Evolutionary conservation across 2,797 vertebrate genomes (phyloP), one percentile per base, ranked within the genome.

Genomic region (Sarcophilus harrisii): DNA sequence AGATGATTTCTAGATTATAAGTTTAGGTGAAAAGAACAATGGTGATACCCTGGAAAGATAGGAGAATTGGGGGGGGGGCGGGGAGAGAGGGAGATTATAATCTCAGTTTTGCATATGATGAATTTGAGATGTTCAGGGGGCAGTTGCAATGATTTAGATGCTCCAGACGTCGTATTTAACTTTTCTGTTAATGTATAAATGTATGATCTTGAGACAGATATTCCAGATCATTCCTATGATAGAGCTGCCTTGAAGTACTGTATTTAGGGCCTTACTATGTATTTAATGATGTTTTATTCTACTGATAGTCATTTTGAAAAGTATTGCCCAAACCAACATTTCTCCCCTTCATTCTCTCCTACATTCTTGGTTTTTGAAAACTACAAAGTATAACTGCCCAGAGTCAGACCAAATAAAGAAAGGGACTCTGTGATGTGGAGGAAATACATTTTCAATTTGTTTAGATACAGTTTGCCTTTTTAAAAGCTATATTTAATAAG

Each of bases 271-370:
- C 3, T 87, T 87, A 27, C 3, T 87, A 11, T 87, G 21, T 45
- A 8, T 45, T 87, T 49, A 87, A 45, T 27, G 38, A 87, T 27
- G n/a, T 38, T 73, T 21, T 90, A 29, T 93, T 32, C 92, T 93
- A 92, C 57, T 91, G 54, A 87, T 54, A 94, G 92, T 57, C 58
- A 57, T 93, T 96, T 97, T 92, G 8, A 92, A 93, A 95, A 90
- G 91, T 60, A n/a, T 92, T 95, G 91, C 90, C 18, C 59, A 24
- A 90, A 14, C 57, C 66, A 57, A 16, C n/a, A 55, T 89, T 96
- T 96, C 32, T 24, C 52, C 93, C 57, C 58, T 90, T 66, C 12
- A 38, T 38, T 57, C 81, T 93, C 91, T 95, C 57, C 58, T 96
- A 55, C 95, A 90, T 9, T 55, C 2, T 93, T 45, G 30, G 93